Conservation (phyloP, 2,888 invertebrate genomes). For the Megaustenia siamemsis region DNA sequence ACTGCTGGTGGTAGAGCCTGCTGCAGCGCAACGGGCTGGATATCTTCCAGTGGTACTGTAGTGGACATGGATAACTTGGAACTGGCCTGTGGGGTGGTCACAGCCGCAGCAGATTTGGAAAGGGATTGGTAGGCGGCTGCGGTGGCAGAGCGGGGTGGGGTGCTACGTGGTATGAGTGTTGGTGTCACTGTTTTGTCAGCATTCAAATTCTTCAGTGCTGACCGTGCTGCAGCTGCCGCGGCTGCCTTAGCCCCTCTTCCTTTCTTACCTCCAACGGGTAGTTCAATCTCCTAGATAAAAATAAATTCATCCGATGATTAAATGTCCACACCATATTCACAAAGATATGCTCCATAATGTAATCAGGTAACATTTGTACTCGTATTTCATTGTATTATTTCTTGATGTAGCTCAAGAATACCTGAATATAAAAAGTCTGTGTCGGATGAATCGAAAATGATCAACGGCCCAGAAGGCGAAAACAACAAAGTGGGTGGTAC, state of each 20-base stretch:
- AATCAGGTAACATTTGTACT: no score
- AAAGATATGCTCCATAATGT: no score
- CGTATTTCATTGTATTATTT: no score
- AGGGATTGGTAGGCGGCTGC: slow-evolving; percentile 61
- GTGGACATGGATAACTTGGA: slow-evolving; percentile 51
- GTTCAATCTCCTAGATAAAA: slow-evolving; percentile 75
- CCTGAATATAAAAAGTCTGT: no score
- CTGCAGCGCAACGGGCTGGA: slow-evolving; percentile 37
- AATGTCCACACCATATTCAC: no score
- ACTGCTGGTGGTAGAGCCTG: slow-evolving; percentile 64
- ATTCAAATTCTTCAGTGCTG: slow-evolving; percentile 41
- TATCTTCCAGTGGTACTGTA: slow-evolving; percentile 48
- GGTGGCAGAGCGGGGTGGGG: slow-evolving; percentile 59
- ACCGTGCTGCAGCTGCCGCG: slow-evolving; percentile 47
- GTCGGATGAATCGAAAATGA: no score
- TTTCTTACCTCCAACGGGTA: slow-evolving; percentile 73
- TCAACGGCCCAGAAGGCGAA: no score
- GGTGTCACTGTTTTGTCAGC: slow-evolving; percentile 47
- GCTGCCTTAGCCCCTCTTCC: slow-evolving; percentile 54
- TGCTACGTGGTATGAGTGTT: slow-evolving; percentile 52
- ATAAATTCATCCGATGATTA: neutral
- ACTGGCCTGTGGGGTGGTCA: slow-evolving; percentile 55
- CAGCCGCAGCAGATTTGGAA: slow-evolving; percentile 58
- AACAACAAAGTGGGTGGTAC: no score
- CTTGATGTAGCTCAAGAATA: no score